Evolutionary conservation across 2,113 vertebrate genomes (phyloP).

Genomic region (Phainopepla nitens): DNA sequence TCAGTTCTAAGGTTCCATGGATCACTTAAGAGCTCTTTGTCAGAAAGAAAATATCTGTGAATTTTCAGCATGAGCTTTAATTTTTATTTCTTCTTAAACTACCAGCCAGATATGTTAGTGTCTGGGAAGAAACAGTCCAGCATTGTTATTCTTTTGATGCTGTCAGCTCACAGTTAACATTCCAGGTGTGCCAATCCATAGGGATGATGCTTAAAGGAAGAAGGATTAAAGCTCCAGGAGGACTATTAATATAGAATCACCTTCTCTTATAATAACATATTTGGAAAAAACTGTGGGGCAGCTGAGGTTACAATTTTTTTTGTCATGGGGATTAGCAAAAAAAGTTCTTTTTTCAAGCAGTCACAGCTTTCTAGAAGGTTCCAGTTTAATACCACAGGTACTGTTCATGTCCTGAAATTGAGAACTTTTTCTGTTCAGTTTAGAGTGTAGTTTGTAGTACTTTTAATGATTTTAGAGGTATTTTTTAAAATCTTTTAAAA

Average conservation of each 20-base stretch:
- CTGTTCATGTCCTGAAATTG: neutral
- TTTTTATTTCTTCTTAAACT: neutral
- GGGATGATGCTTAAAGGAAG: neutral
- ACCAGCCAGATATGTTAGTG: neutral
- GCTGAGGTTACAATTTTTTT: neutral
- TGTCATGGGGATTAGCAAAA: neutral
- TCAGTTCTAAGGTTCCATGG: neutral
- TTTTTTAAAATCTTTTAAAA: neutral
- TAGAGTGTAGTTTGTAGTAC: neutral
- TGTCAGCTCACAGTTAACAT: neutral
- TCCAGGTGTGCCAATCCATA: neutral
- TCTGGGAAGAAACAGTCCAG: neutral
- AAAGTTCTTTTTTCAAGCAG: neutral
- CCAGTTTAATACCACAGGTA: conserved; percentile 4
- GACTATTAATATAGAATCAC: neutral
- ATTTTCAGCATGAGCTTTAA: neutral
- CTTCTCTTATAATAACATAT: neutral
- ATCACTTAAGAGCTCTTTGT: neutral
- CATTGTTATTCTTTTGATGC: neutral
- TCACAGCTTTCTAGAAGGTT: conserved; percentile 6
- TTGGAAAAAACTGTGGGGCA: neutral
- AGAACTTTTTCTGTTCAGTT: neutral
- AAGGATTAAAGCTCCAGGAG: neutral
- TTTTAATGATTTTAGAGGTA: neutral
- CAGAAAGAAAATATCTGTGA: neutral